Evolutionary conservation across 2,888 invertebrate genomes (phyloP).

Genomic region (Spodoptera littoralis): DNA sequence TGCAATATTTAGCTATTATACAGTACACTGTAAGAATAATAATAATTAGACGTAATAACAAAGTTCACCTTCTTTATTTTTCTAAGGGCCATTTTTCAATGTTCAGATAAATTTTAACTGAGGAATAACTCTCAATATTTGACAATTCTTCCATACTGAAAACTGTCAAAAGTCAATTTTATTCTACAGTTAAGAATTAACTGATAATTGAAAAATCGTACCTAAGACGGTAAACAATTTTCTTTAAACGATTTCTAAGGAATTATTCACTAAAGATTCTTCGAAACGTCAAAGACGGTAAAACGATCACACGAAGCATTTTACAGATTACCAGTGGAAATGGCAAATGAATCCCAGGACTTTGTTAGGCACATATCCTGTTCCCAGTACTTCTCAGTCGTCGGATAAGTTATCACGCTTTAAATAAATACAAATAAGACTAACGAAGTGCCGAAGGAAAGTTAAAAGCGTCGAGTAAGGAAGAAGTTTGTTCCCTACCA

Average conservation of each 20-base stretch:
- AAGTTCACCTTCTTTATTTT: too few relatives aligned
- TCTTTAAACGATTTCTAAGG: neutral
- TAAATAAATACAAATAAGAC: constrained; percentile 85
- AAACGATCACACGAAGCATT: constrained; percentile 41
- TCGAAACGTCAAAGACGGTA: constrained; percentile 38
- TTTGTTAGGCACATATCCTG: constrained; percentile 76
- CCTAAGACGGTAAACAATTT: neutral
- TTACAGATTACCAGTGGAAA: constrained; percentile 67
- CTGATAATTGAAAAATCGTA: too few relatives aligned
- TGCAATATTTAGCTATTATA: too few relatives aligned
- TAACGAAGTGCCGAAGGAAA: constrained; percentile 87
- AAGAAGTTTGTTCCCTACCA: constrained; percentile 69
- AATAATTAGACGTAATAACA: too few relatives aligned
- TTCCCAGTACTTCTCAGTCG: constrained; percentile 79
- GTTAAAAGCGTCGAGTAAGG: constrained; percentile 82
- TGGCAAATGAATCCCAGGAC: constrained; percentile 69
- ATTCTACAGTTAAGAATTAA: too few relatives aligned
- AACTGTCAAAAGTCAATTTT: too few relatives aligned
- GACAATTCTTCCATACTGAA: too few relatives aligned
- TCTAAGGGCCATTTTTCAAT: too few relatives aligned
- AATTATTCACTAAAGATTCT: constrained; percentile 32
- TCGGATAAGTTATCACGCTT: constrained; percentile 82
- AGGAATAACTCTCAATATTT: too few relatives aligned
- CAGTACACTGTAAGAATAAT: too few relatives aligned
- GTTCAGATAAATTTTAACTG: too few relatives aligned